These are phyloP conservation scores for Baronia brevicornis DNA, from an alignment of 2,888 invertebrate genomes.

Conservation along the genomic window DNA sequence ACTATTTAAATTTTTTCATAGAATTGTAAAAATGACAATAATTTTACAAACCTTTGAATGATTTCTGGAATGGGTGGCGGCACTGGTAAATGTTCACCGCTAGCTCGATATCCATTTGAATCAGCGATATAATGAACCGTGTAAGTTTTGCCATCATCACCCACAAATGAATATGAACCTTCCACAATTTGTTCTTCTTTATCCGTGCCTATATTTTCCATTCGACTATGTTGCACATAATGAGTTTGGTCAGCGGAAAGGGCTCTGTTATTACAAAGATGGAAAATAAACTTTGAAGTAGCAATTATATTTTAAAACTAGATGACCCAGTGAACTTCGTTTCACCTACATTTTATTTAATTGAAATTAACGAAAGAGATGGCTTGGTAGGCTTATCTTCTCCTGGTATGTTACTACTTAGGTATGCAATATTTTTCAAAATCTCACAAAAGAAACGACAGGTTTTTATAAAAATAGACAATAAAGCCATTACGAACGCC, in stretches of 20 bases:
- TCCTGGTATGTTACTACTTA: too few species aligned
- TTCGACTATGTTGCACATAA: conserved; percentile 71
- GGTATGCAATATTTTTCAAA: too few species aligned
- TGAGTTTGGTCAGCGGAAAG: conserved; percentile 71
- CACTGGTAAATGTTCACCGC: conserved; percentile 85
- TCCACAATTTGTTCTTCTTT: conserved; percentile 77
- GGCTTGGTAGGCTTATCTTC: too few species aligned
- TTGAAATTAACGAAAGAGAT: too few species aligned
- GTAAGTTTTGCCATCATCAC: conserved; percentile 77
- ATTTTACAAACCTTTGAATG: conserved; percentile 69
- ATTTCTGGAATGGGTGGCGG: conserved; percentile 84
- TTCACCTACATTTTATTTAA: too few species aligned
- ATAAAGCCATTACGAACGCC: too few species aligned
- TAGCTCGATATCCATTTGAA: conserved; percentile 84
- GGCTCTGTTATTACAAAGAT: conserved; percentile 37
- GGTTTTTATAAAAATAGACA: too few species aligned
- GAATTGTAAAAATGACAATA: neutral
- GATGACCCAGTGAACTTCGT: too few species aligned
- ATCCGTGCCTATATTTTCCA: conserved; percentile 74
- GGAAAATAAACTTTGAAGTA: too few species aligned
- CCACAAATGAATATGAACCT: conserved; percentile 78
- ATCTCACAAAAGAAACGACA: too few species aligned
- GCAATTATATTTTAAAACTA: too few species aligned
- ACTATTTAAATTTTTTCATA: too few species aligned
- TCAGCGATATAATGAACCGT: conserved; percentile 83